Evolutionary conservation across 2,113 vertebrate species (phyloP).

Genomic region (Dicrurus megarhynchus): DNA sequence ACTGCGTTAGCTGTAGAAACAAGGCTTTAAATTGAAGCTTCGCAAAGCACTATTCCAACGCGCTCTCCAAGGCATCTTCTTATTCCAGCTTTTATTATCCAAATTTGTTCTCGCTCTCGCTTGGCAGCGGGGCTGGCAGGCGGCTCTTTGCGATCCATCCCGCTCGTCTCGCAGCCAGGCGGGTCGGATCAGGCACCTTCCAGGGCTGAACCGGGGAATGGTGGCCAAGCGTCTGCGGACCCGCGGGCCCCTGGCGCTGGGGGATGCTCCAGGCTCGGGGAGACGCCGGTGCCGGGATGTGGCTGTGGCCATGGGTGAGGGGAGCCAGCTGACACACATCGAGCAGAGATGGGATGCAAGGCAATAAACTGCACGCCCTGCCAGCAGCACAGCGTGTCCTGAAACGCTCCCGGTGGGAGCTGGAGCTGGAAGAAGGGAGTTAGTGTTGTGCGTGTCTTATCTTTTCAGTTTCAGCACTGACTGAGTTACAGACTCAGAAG

Average conservation of each 20-base stretch:
- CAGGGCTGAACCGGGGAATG: neutral
- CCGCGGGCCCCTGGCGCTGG: neutral
- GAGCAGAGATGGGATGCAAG: neutral
- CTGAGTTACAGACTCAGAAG: neutral
- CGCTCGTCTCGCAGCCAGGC: neutral
- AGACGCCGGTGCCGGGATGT: rapidly evolving
- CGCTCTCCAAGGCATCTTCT: conserved; percentile 58
- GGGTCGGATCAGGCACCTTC: neutral
- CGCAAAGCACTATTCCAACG: neutral
- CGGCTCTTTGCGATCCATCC: neutral
- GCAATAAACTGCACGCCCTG: neutral
- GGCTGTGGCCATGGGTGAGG: rapidly evolving
- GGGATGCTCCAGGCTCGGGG: neutral
- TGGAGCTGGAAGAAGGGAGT: neutral
- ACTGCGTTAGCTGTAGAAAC: conserved; percentile 60
- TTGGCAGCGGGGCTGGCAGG: conserved; percentile 46
- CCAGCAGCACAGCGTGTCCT: neutral
- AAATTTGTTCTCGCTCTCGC: conserved; percentile 52
- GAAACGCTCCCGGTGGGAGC: neutral
- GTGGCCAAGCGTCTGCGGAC: rapidly evolving
- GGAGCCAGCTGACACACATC: neutral
- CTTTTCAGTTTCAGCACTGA: neutral
- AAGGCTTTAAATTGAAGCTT: conserved; percentile 66
- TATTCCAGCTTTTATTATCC: conserved; percentile 70
- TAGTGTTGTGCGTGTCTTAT: rapidly evolving